Base-by-base conservation (phyloP, 2,888 invertebrate species). In the Sussaba pulchella region DNA sequence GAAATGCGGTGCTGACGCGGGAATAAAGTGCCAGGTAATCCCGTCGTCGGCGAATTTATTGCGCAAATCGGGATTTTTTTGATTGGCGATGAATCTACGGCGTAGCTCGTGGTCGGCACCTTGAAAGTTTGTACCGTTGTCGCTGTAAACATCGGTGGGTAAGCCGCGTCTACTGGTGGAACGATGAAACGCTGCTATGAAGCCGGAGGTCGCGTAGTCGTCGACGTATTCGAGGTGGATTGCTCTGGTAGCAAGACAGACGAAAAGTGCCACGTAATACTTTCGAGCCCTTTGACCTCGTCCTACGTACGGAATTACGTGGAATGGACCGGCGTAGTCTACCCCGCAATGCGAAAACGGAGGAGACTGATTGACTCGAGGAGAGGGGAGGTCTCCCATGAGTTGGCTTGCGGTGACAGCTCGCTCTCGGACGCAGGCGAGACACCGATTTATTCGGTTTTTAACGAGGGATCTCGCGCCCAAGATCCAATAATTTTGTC, bases 1-100 rank as follows among this genome's bases (percentile, higher is more conserved):
- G 31, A 85, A 85, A 47, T 88, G 85, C 2, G 86, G 87, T 1
- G 85, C 83, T 3, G 77, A 61, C 8, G 86, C 75, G 6, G 86
- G 85, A 41, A 85, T 85, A 50, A 87, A 89, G 19, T 86, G 61
- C 85, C 87, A 70, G 1, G 4, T n/a, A 0, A 50, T 50, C 3
- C 14, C 47, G 17, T 50, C 17, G 14, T 9, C 5, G 17, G 50
- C 50, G 0, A 50, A 12, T 21, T 21, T 19, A 10, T 1, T 10
- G 2, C 8, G 50, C 8, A 50, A 9, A 6, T 24, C 50, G 9
- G 21, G 19, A 12, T 50, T 21, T 52, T 24, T 21, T 12, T 12
- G 3, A 9, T 0, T 36, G 19, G 31, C 26, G 3, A 21, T 19
- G n/a, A 41, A 57, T 2, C 14, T 12, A 2, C 21, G 21, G 21